A percentile compares a stretch with the other conserved stretches of the same genome.
These are phyloP conservation scores for Gymnopithys bicolor DNA, from an alignment of 2,797 vertebrate species.

Conservation along the genomic window DNA sequence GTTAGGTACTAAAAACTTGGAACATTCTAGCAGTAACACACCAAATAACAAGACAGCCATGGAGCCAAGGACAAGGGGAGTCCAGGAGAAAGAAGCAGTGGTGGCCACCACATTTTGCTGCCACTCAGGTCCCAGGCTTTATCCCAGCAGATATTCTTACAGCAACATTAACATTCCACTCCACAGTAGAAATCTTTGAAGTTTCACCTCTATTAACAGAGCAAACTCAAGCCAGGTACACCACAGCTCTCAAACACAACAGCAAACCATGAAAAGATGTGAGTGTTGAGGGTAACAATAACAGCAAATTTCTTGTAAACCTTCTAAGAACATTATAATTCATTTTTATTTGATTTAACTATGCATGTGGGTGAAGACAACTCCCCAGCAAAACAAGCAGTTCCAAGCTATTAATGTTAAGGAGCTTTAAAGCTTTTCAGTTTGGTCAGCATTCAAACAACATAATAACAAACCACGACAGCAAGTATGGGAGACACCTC, in stretches of 20 bases:
- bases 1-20: background rate
- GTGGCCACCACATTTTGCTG: background rate
- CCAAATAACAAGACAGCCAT: background rate
- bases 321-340: background rate
- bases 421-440: slow-evolving; percentile 17
- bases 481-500: background rate
- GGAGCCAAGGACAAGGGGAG: background rate
- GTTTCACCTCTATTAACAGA: background rate
- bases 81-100: background rate
- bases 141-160: background rate
- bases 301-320: slow-evolving; percentile 1
- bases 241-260: background rate
- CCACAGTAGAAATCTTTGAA: background rate
- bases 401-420: background rate
- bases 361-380: background rate
- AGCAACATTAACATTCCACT: background rate
- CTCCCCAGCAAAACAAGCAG: background rate
- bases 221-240: background rate
- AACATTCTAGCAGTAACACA: background rate
- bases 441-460: slow-evolving; percentile 28
- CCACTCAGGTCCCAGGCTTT: background rate
- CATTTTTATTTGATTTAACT: background rate
- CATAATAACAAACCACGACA: background rate
- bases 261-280: background rate
- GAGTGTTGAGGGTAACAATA: background rate